Percentiles rank a stretch among this genome's conserved stretches.
These are phyloP conservation scores for Progne subis DNA, from an alignment of 2,113 vertebrate species.

Conservation along the genomic window DNA sequence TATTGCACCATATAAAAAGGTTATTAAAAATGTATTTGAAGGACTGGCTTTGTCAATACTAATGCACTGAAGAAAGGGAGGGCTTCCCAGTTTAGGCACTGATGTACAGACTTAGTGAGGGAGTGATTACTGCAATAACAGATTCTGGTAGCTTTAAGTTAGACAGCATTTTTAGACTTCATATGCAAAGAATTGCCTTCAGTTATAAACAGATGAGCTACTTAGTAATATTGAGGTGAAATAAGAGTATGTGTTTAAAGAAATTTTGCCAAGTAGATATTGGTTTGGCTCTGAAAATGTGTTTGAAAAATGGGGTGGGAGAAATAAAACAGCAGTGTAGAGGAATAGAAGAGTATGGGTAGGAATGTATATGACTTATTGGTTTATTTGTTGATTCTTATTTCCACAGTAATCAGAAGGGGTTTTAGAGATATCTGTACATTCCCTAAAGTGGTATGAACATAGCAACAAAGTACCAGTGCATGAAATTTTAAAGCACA, in stretches of 20 bases:
- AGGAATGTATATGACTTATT: constrained; percentile 12
- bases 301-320: not conserved
- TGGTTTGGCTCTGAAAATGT: not conserved
- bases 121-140: constrained; percentile 68
- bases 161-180: constrained; percentile 64
- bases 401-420: not conserved
- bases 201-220: constrained; percentile 17
- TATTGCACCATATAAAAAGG: constrained; percentile 10
- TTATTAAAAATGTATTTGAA: constrained; percentile 61
- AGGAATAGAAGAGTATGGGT: not conserved
- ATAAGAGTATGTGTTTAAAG: not conserved
- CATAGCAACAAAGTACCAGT: not conserved
- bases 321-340: not conserved
- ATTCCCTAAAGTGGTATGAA: not conserved
- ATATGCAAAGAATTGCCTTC: constrained; percentile 42
- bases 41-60: constrained; percentile 54
- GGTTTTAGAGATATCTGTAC: not conserved
- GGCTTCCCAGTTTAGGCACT: constrained; percentile 34
- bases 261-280: not conserved
- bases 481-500: not conserved
- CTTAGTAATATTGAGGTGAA: not conserved
- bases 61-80: constrained; percentile 47
- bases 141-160: constrained; percentile 66
- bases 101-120: constrained; percentile 45
- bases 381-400: constrained; percentile 27